Conservation (phyloP, 2,797 vertebrate species). For the Urophycis tenuis region DNA sequence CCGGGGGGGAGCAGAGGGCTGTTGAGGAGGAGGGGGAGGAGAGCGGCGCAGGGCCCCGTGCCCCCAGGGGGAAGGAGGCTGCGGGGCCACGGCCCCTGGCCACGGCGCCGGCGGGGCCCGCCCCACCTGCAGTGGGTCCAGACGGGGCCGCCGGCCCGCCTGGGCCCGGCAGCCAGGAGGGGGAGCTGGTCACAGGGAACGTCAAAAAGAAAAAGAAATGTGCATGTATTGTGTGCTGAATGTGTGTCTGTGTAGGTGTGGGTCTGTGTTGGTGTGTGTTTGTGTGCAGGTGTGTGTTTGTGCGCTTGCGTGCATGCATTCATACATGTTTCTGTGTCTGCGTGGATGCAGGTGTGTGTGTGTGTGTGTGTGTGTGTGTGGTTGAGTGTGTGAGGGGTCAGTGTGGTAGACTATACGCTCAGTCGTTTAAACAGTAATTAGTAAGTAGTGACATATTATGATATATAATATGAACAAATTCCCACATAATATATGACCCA, state of each 20-base stretch:
- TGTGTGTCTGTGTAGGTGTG: constrained; percentile 8
- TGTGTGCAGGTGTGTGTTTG: constrained; percentile 13
- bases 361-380: not conserved
- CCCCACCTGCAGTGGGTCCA: constrained; percentile 15
- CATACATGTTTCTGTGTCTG: constrained; percentile 8
- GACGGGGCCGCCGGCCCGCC: constrained; percentile 21
- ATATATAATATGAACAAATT: no score
- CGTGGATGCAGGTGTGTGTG: constrained; percentile 12
- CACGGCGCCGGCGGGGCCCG: constrained; percentile 2
- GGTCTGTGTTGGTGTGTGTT: constrained; percentile 15
- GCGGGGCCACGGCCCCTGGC: constrained; percentile 14
- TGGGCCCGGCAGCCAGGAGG: constrained; percentile 36
- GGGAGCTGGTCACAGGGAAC: constrained; percentile 27
- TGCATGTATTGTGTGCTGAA: constrained; percentile 64
- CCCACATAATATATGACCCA: not conserved
- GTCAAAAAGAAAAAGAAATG: constrained; percentile 67
- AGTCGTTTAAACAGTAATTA: no score
- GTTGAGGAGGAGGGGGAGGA: not conserved
- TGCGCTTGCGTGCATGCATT: not conserved
- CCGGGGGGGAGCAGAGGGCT: constrained; percentile 1
- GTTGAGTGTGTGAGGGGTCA: no score
- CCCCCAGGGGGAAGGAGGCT: constrained; percentile 7
- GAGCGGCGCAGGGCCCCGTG: constrained; percentile 17
- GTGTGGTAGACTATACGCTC: not conserved
- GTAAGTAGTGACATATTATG: no score